Evolutionary conservation across 2,113 vertebrate genomes (phyloP).

Genomic region (Phrynosoma platyrhinos): DNA sequence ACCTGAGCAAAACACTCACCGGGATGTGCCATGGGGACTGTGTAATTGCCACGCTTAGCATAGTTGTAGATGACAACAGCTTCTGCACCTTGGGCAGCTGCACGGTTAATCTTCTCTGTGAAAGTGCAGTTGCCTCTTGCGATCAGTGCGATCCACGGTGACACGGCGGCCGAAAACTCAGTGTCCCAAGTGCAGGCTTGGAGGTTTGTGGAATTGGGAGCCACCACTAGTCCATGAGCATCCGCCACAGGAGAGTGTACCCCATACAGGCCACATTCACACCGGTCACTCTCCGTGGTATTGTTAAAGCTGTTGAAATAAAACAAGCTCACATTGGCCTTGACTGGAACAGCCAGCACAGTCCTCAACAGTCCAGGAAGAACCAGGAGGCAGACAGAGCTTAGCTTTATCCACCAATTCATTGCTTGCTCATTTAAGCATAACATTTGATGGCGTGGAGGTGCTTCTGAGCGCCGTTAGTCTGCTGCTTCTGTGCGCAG

Average conservation of each 20-base stretch:
- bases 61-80: constrained; percentile 89
- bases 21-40: constrained; percentile 76
- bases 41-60: constrained; percentile 69
- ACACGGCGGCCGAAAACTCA: constrained; percentile 48
- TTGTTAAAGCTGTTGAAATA: constrained; percentile 70
- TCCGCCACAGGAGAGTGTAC: constrained; percentile 67
- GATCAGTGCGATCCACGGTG: constrained; percentile 87
- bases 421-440: constrained; percentile 64
- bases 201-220: constrained; percentile 62
- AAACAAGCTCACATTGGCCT: constrained; percentile 66
- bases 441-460: constrained; percentile 36
- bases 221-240: constrained; percentile 68
- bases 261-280: constrained; percentile 75
- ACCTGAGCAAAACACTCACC: constrained; percentile 69
- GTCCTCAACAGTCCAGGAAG: constrained; percentile 40
- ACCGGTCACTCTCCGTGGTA: constrained; percentile 49
- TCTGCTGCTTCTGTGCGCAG: constrained; percentile 39
- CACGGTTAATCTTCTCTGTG: constrained; percentile 84
- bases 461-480: constrained; percentile 19
- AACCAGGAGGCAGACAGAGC: constrained; percentile 38
- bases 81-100: constrained; percentile 74
- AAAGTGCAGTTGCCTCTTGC: constrained; percentile 90
- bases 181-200: constrained; percentile 74
- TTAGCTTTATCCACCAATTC: constrained; percentile 31
- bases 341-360: constrained; percentile 36